Percentiles rank a stretch among this genome's conserved stretches.
phyloP scores from a whole-genome alignment of 1,140 invertebrate species.

The Orussus abietinus region DNA sequence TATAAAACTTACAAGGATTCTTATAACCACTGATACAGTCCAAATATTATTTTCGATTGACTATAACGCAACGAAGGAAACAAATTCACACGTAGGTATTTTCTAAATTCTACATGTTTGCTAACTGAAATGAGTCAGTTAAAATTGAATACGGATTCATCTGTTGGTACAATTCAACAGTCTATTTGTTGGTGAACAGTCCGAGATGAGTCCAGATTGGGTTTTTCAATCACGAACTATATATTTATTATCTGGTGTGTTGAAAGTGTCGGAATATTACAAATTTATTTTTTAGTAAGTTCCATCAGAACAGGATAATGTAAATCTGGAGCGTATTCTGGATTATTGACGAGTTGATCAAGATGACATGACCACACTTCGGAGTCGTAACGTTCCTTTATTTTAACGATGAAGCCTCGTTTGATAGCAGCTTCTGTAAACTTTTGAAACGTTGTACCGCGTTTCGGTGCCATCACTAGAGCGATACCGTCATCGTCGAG shows the following conservation, averaged over 20 bases:
- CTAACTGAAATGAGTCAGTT: too few relatives aligned
- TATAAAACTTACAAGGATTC: too few relatives aligned
- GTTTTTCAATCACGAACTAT: too few relatives aligned
- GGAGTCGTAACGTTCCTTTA: slow-evolving; percentile 60
- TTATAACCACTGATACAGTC: too few relatives aligned
- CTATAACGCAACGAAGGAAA: too few relatives aligned
- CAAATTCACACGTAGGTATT: too few relatives aligned
- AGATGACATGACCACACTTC: slow-evolving; percentile 66
- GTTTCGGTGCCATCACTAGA: slow-evolving; percentile 72
- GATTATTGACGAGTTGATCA: slow-evolving; percentile 55
- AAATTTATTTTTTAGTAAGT: slow-evolving; percentile 57
- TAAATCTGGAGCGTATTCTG: slow-evolving; percentile 64
- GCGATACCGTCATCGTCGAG: slow-evolving; percentile 64
- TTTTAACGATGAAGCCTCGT: slow-evolving; percentile 57
- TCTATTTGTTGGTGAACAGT: neutral
- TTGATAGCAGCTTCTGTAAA: slow-evolving; percentile 62
- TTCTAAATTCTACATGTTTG: too few relatives aligned
- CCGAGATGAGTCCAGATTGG: slow-evolving; percentile 18
- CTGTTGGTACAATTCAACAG: neutral
- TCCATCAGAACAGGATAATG: slow-evolving; percentile 66
- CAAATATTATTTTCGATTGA: too few relatives aligned
- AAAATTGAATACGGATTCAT: too few relatives aligned
- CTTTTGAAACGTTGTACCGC: slow-evolving; percentile 67
- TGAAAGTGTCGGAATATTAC: slow-evolving; percentile 28
- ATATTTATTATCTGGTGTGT: too few relatives aligned